These are phyloP conservation scores for Scrobipalpa atriplicella DNA, from an alignment of 2,888 invertebrate species.

Conservation along the genomic window DNA sequence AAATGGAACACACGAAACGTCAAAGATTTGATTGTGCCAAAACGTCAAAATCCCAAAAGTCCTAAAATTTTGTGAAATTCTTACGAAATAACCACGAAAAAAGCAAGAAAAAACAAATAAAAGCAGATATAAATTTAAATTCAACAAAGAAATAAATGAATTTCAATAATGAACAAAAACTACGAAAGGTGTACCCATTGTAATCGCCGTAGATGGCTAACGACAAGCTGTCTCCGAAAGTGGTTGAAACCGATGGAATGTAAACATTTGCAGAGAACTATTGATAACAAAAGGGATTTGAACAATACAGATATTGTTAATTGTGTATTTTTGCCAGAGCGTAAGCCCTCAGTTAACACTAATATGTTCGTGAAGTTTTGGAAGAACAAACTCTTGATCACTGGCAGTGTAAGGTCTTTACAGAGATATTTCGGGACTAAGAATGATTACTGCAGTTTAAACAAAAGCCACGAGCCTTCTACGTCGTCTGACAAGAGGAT, in stretches of 20 bases:
- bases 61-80: background rate
- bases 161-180: constrained; percentile 69
- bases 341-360: constrained; percentile 63
- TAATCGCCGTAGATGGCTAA: constrained; percentile 76
- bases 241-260: constrained; percentile 79
- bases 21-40: background rate
- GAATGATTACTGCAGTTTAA: constrained; percentile 64
- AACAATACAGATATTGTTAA: constrained; percentile 71
- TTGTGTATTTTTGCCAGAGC: constrained; percentile 69
- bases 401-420: constrained; percentile 71
- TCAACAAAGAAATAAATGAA: constrained; percentile 30
- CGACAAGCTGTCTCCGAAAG: constrained; percentile 75
- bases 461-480: constrained; percentile 59
- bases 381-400: constrained; percentile 75
- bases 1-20: background rate
- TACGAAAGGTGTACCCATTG: constrained; percentile 76
- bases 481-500: constrained; percentile 60
- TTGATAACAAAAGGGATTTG: constrained; percentile 72
- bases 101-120: no score
- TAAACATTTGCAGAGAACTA: constrained; percentile 76
- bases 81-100: background rate
- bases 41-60: constrained; percentile 19
- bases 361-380: constrained; percentile 77
- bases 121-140: background rate
- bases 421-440: constrained; percentile 74